Evolutionary conservation across 2,113 vertebrate species (phyloP).

Genomic region (Morone saxatilis): DNA sequence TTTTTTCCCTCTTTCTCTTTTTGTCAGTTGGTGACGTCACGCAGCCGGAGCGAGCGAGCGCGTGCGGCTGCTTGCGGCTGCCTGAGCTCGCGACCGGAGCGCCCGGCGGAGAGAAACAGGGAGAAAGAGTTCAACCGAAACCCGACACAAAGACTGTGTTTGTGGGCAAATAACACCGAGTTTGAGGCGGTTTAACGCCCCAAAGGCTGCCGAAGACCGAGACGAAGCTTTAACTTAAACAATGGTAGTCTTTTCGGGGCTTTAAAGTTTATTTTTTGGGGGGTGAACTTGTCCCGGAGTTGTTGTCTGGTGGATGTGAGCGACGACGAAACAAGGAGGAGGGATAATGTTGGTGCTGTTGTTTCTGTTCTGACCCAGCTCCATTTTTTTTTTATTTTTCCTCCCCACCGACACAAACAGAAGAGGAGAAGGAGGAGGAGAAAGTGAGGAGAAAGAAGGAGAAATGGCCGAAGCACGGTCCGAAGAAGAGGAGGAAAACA

Average conservation of each 20-base stretch:
- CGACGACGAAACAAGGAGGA: background rate
- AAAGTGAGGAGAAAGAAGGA: background rate
- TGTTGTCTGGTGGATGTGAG: conserved; percentile 22
- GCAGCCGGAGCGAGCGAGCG: conserved; percentile 4
- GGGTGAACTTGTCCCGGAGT: conserved; percentile 36
- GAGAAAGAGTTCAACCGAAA: conserved; percentile 28
- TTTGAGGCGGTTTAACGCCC: accelerated
- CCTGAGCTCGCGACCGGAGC: conserved; percentile 25
- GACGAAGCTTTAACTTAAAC: accelerated
- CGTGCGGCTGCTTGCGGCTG: conserved; percentile 5
- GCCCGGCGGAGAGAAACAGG: conserved; percentile 2
- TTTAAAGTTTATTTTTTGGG: conserved; percentile 16
- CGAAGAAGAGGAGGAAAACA: conserved; percentile 73
- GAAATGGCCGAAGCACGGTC: conserved; percentile 77
- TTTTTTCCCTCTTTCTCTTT: background rate
- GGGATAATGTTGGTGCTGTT: conserved; percentile 5
- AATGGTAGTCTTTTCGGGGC: background rate
- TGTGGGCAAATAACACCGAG: accelerated
- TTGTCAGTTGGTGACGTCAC: conserved; percentile 62
- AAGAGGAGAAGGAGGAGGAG: background rate
- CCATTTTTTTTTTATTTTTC: conserved; percentile 13
- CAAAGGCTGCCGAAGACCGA: accelerated
- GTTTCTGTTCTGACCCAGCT: conserved; percentile 21
- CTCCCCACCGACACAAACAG: background rate
- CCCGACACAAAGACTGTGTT: background rate